Conservation (phyloP, 2,113 vertebrate genomes). For the Sarotherodon lohbergeri region DNA sequence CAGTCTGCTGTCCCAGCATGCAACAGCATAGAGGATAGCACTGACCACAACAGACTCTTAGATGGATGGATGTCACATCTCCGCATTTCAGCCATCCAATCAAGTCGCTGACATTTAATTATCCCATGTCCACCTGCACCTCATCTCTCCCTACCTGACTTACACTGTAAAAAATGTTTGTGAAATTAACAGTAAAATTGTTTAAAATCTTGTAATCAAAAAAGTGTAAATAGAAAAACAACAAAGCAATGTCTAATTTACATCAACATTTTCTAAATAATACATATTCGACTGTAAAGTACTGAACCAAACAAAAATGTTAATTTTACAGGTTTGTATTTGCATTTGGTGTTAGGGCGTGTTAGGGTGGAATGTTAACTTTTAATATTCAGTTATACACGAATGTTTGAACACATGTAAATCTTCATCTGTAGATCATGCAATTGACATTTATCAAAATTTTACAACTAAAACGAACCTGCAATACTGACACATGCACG, state of each 20-base stretch:
- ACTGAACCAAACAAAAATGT: neutral
- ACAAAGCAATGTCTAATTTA: neutral
- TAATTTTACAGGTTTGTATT: neutral
- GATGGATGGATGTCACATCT: neutral
- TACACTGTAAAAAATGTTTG: neutral
- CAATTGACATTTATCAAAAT: fast-evolving
- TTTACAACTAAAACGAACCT: neutral
- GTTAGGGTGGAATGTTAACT: neutral
- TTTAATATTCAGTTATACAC: fast-evolving
- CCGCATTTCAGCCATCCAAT: fast-evolving
- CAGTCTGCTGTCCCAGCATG: neutral
- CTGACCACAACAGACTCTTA: neutral
- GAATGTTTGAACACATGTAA: neutral
- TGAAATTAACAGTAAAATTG: fast-evolving
- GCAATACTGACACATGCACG: fast-evolving
- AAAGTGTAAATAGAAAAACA: neutral
- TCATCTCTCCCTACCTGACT: fast-evolving
- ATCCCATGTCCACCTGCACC: fast-evolving
- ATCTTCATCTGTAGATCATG: neutral
- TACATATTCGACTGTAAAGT: fast-evolving
- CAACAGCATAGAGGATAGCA: neutral
- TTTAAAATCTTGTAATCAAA: fast-evolving
- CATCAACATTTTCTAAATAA: neutral
- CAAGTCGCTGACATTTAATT: neutral
- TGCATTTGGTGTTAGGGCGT: neutral